Percentiles rank a stretch among this genome's conserved stretches.
These are phyloP conservation scores for Chironomus striatipennis DNA, from an alignment of 1,140 invertebrate genomes.

Conservation along the genomic window DNA sequence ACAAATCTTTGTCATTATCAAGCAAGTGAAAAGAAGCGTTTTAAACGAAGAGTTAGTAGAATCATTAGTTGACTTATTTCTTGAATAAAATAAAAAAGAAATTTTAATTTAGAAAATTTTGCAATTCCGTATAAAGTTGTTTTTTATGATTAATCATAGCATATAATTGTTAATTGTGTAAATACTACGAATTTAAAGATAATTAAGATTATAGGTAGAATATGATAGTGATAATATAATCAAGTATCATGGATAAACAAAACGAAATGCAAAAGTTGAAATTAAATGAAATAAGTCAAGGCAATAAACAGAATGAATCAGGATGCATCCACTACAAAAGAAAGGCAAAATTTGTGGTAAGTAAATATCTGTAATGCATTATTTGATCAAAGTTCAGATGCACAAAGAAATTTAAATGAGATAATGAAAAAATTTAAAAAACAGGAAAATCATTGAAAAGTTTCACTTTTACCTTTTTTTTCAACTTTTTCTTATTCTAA, in stretches of 20 bases:
- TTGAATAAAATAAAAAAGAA: neutral
- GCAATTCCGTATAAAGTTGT: neutral
- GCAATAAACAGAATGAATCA: conserved; percentile 40
- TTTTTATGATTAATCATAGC: neutral
- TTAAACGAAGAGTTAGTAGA: neutral
- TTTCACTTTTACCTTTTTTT: conserved; percentile 27
- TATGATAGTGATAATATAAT: neutral
- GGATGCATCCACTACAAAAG: conserved; percentile 72
- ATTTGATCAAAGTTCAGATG: conserved; percentile 19
- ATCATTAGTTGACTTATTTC: neutral
- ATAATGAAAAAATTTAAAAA: neutral
- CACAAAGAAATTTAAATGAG: conserved; percentile 17
- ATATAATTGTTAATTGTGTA: neutral
- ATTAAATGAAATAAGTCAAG: conserved; percentile 1
- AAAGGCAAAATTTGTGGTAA: conserved; percentile 72
- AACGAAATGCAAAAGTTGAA: neutral
- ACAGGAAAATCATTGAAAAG: neutral
- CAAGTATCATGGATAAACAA: conserved; percentile 18
- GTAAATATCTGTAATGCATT: conserved; percentile 32
- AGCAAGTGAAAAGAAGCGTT: neutral
- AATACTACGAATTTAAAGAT: neutral
- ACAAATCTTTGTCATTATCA: neutral
- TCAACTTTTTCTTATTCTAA: conserved; percentile 26
- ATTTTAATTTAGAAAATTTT: neutral
- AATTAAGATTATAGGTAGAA: neutral